These are phyloP conservation scores for Prolemur simus DNA, from an alignment of 2,113 vertebrate genomes.

Conservation along the genomic window DNA sequence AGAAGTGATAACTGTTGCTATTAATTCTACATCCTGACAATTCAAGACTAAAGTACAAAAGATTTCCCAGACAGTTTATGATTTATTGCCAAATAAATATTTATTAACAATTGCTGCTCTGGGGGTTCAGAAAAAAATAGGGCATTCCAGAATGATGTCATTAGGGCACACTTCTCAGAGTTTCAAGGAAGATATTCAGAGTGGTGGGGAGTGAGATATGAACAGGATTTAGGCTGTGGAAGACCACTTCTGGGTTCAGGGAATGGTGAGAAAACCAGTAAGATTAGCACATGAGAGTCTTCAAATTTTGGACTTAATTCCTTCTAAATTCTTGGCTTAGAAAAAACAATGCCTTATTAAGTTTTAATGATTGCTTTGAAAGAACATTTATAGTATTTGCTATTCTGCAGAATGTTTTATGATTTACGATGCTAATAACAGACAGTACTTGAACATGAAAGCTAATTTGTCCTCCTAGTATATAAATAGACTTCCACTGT, in stretches of 20 bases:
- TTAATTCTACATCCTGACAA: conserved; percentile 6
- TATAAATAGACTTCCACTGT: conserved; percentile 1
- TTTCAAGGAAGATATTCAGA: not conserved
- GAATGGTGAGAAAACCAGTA: conserved; percentile 3
- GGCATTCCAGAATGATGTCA: not conserved
- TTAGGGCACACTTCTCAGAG: not conserved
- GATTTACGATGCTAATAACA: conserved; percentile 61
- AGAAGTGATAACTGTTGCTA: not conserved
- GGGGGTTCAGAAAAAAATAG: not conserved
- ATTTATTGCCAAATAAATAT: conserved; percentile 47
- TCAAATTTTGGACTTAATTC: not conserved
- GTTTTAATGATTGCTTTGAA: conserved; percentile 48
- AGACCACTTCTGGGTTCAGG: not conserved
- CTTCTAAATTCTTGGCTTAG: not conserved
- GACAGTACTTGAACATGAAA: conserved; percentile 27
- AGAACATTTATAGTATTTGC: conserved; percentile 34
- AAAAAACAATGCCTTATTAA: conserved; percentile 4
- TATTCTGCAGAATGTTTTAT: conserved; percentile 24
- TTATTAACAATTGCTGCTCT: not conserved
- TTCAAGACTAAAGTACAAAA: conserved; percentile 20
- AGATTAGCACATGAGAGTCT: not conserved
- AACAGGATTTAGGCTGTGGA: not conserved
- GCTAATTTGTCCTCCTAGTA: not conserved
- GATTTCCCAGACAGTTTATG: not conserved
- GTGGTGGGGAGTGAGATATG: not conserved